Percentiles rank a stretch among this genome's conserved stretches.
phyloP scores from a whole-genome alignment of 2,797 vertebrate species.

The Hapalemur alaotrensis region DNA sequence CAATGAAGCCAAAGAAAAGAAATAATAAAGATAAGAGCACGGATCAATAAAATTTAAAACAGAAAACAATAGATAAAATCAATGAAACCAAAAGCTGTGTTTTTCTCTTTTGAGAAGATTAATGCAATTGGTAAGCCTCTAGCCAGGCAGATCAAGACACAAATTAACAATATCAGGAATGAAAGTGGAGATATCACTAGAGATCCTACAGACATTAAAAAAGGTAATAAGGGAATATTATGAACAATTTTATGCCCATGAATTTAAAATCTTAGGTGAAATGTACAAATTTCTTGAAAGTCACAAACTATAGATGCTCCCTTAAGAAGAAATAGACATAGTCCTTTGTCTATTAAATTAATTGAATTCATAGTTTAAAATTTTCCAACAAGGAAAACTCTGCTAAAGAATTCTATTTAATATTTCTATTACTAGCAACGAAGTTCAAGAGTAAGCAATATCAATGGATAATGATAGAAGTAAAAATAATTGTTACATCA shows the following conservation, averaged over 20 bases:
- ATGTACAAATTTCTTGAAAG: conserved; percentile 8
- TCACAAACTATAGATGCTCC: not conserved
- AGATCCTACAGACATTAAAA: not conserved
- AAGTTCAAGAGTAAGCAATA: not conserved
- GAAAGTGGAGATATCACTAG: not conserved
- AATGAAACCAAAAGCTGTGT: not conserved
- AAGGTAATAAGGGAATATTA: not conserved
- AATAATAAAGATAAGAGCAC: not conserved
- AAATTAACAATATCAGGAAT: not conserved
- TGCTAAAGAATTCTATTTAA: not conserved
- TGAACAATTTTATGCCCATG: not conserved
- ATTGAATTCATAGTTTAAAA: conserved; percentile 17
- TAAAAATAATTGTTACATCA: conserved; percentile 9
- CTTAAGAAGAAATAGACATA: not conserved
- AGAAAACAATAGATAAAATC: not conserved
- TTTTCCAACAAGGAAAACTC: not conserved
- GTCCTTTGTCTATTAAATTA: not conserved
- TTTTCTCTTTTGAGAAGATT: not conserved
- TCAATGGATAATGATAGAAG: not conserved
- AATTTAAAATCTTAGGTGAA: not conserved
- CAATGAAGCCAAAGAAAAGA: not conserved
- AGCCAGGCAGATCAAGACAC: not conserved
- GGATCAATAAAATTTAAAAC: conserved; percentile 23
- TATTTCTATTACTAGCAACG: not conserved
- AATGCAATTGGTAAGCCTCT: not conserved